phyloP scores from a whole-genome alignment of 2,797 vertebrate species.

The Dicrostonyx torquatus region DNA sequence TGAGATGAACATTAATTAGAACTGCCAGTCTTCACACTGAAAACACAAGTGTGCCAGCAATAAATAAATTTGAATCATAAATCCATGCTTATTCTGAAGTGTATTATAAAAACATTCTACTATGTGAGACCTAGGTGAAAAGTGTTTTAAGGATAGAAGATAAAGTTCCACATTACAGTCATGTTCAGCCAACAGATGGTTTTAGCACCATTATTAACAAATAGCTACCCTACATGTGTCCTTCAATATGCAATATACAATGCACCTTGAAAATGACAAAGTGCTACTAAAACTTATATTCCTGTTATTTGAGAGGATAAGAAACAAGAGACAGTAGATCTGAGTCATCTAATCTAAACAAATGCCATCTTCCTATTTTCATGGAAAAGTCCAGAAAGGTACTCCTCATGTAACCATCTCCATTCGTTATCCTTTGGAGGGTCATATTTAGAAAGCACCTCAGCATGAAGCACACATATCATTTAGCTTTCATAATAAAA shows the following conservation, averaged over 20 bases:
- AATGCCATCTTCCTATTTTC: conserved; percentile 27
- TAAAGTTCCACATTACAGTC: background rate
- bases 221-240: background rate
- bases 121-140: background rate
- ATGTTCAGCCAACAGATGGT: conserved; percentile 5
- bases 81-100: background rate
- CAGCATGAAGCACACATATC: background rate
- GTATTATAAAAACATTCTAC: conserved; percentile 16
- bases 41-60: conserved; percentile 19
- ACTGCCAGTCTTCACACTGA: conserved; percentile 17
- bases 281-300: background rate
- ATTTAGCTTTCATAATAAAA: background rate
- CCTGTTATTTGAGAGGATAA: background rate
- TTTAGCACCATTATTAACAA: conserved; percentile 18
- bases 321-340: conserved; percentile 11
- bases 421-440: background rate
- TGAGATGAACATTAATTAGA: background rate
- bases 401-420: conserved; percentile 11
- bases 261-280: background rate
- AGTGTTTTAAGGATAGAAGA: conserved; percentile 43
- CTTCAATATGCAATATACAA: background rate
- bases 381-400: conserved; percentile 11
- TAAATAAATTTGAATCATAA: conserved; percentile 54
- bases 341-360: conserved; percentile 45
- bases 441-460: background rate